A percentile compares a stretch with the other conserved stretches of the same genome.
Evolutionary conservation across 2,888 invertebrate species (phyloP).

Genomic region (Syritta pipiens): DNA sequence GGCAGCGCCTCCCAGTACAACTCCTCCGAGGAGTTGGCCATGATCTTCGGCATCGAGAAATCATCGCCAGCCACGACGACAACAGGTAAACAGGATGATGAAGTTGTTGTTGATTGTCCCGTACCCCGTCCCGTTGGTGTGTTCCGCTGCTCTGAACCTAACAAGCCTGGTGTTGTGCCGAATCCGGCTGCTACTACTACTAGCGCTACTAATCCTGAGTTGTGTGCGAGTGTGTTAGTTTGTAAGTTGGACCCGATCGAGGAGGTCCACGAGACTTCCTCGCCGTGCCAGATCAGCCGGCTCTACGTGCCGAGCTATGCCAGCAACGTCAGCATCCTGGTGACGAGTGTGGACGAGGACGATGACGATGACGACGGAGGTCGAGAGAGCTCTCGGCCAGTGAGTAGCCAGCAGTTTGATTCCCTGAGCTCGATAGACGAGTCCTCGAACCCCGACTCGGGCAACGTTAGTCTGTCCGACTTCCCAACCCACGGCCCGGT

Average conservation of each 20-base stretch:
- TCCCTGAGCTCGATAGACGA: conserved; percentile 76
- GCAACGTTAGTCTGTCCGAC: conserved; percentile 77
- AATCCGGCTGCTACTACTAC: conserved; percentile 68
- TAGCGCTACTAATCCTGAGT: conserved; percentile 68
- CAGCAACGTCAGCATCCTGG: conserved; percentile 75
- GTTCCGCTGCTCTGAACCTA: conserved; percentile 64
- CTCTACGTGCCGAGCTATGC: conserved; percentile 73
- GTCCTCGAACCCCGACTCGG: conserved; percentile 78
- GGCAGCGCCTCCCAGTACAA: conserved; percentile 82
- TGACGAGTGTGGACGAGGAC: conserved; percentile 70
- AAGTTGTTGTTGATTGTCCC: conserved; percentile 56
- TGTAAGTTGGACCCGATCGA: conserved; percentile 76
- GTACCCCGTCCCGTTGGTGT: conserved; percentile 63
- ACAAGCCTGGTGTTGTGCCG: conserved; percentile 58
- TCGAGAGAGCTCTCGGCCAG: neutral
- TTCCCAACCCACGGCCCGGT: conserved; percentile 73
- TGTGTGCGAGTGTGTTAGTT: conserved; percentile 70
- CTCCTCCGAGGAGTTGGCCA: conserved; percentile 84
- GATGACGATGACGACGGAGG: conserved; percentile 7
- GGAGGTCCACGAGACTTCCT: conserved; percentile 44
- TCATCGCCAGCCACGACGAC: conserved; percentile 71
- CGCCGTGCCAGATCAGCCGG: conserved; percentile 33
- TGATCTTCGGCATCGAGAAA: conserved; percentile 82
- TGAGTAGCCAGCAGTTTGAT: conserved; percentile 71
- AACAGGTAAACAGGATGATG: conserved; percentile 71